phyloP scores from a whole-genome alignment of 2,797 vertebrate species.

The Florisuga fusca region DNA sequence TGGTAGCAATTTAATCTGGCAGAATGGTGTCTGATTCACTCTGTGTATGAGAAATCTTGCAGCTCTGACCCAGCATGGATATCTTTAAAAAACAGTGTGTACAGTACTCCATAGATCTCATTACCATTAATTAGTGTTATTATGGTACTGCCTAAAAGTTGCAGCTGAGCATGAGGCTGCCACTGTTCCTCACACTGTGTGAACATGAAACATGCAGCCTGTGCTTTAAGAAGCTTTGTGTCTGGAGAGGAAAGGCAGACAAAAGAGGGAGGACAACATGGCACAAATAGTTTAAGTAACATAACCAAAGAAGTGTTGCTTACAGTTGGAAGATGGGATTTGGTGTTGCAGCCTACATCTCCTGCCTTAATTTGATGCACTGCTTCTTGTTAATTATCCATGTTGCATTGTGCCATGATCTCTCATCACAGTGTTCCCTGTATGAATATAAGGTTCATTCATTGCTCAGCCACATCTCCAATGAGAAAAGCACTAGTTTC shows the following conservation, averaged over 20 bases:
- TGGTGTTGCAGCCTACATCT: neutral
- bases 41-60: neutral
- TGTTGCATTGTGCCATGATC: neutral
- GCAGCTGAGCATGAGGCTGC: neutral
- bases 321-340: neutral
- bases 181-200: neutral
- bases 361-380: neutral
- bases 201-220: neutral
- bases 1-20: neutral
- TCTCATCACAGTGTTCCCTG: neutral
- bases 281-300: neutral
- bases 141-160: slow-evolving; percentile 8
- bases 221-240: neutral
- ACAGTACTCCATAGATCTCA: neutral
- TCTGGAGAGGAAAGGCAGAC: neutral
- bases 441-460: neutral
- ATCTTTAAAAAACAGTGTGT: neutral
- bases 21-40: neutral
- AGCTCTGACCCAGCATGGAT: neutral
- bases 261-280: neutral
- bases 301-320: neutral
- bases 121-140: slow-evolving; percentile 38
- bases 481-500: neutral
- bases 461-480: neutral
- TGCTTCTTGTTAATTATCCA: neutral